These are phyloP conservation scores for Characodon lateralis DNA, from an alignment of 2,797 vertebrate species.

Conservation along the genomic window DNA sequence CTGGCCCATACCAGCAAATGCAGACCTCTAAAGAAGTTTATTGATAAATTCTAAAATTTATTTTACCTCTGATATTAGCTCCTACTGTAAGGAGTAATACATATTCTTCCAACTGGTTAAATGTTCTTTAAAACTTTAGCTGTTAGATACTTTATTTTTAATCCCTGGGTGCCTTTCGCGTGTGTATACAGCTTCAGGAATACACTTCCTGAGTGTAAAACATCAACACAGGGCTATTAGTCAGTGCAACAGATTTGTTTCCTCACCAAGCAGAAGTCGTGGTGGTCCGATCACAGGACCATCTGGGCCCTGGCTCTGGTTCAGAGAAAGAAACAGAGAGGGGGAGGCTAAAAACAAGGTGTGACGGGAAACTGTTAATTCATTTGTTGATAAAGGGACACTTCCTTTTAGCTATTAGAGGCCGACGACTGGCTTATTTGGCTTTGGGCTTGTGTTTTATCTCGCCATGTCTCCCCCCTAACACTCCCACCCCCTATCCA, in stretches of 20 bases:
- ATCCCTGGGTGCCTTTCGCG: constrained; percentile 32
- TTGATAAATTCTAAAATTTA: neutral
- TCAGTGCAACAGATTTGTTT: constrained; percentile 75
- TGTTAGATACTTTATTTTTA: constrained; percentile 25
- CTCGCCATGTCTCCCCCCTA: constrained; percentile 57
- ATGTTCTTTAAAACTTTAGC: neutral
- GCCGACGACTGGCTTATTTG: constrained; percentile 82
- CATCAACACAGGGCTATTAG: constrained; percentile 71
- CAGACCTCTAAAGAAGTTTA: neutral
- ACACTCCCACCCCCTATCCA: constrained; percentile 33
- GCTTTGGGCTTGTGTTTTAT: constrained; percentile 79
- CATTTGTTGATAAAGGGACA: constrained; percentile 83
- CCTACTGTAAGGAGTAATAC: neutral
- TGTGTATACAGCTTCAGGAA: constrained; percentile 47
- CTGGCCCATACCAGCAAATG: neutral
- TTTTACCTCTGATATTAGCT: neutral
- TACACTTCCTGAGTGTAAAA: constrained; percentile 60
- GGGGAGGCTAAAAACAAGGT: constrained; percentile 72
- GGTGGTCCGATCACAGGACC: constrained; percentile 68
- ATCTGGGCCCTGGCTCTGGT: constrained; percentile 67
- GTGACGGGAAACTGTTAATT: constrained; percentile 88
- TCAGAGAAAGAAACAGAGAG: constrained; percentile 52
- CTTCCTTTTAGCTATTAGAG: constrained; percentile 88
- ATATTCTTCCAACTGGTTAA: neutral
- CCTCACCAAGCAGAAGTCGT: constrained; percentile 56